These are phyloP conservation scores for Prenolepis imparis DNA, from an alignment of 2,888 invertebrate species.

Conservation along the genomic window DNA sequence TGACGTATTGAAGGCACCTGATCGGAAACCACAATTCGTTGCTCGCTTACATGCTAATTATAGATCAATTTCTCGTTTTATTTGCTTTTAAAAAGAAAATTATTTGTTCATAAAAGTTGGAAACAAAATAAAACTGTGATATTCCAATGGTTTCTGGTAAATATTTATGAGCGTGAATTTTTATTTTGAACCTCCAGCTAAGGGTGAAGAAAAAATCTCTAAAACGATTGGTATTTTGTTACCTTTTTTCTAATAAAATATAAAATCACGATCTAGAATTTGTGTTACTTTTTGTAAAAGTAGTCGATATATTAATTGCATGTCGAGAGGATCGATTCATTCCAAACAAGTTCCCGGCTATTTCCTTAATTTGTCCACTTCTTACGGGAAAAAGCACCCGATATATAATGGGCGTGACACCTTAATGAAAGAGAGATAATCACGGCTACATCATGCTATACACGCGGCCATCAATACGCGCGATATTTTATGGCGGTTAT, in stretches of 20 bases:
- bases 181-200: neutral
- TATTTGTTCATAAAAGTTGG: neutral
- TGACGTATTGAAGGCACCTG: neutral
- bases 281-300: neutral
- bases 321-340: neutral
- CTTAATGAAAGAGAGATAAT: neutral
- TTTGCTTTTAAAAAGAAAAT: neutral
- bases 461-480: neutral
- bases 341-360: neutral
- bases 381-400: neutral
- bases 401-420: neutral
- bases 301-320: neutral
- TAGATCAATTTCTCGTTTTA: neutral
- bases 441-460: neutral
- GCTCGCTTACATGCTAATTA: neutral
- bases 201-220: neutral
- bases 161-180: neutral
- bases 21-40: neutral
- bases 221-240: neutral
- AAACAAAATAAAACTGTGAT: neutral
- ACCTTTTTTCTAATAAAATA: neutral
- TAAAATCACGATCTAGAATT: neutral
- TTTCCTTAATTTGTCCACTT: neutral
- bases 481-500: slow-evolving; percentile 2
- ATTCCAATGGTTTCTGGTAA: neutral